Base-by-base conservation (phyloP, 2,797 vertebrate species). In the Tadarida brasiliensis region DNA sequence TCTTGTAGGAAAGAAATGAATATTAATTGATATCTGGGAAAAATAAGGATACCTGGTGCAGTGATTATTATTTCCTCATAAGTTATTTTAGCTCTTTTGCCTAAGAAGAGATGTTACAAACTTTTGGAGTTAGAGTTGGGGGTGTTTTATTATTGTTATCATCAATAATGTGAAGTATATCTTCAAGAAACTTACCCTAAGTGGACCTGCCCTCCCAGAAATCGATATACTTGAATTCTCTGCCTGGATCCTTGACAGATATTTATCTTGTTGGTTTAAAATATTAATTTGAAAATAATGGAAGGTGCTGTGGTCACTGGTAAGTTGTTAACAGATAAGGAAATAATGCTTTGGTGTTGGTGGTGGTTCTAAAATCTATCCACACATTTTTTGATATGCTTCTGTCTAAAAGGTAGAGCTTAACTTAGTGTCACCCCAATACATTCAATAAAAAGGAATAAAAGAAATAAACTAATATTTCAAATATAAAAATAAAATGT, bases 291-390 rank as follows among this genome's bases (percentile, higher is more conserved):
- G 54, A 73, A 85, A 74, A 90, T 65, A 90, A 28, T 73, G 82
- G 57, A 68, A 91, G 39, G 65, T 47, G 1, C 26, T 33, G 6
- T 85, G 71, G 47, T 1, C 49, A 74, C 30, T 74, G 77, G 3
- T 81, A 90, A 74, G 22, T 93, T 89, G 20, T 57, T 93, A 93
- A 88, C 26, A 95, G 70, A 56, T 88, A 84, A 92, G 63, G 54
- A 83, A 92, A 17, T 63, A 61, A 83, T 78, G 47, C 47, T 59
- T 91, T 90, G 15, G 35, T 33, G 10, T 78, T 17, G 93, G 8
- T 77, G 47, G 26, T 94, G 19, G 67, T 91, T 95, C 77, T 93
- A 35, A 87, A 83, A 61, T 91, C 39, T 84, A 9, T 49, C 20
- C 56, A 73, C 56, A 82, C 4, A 51, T 65, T 89, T 8, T 87